Evolutionary conservation across 2,888 invertebrate genomes (phyloP).

Genomic region (Mesoligia furuncula): DNA sequence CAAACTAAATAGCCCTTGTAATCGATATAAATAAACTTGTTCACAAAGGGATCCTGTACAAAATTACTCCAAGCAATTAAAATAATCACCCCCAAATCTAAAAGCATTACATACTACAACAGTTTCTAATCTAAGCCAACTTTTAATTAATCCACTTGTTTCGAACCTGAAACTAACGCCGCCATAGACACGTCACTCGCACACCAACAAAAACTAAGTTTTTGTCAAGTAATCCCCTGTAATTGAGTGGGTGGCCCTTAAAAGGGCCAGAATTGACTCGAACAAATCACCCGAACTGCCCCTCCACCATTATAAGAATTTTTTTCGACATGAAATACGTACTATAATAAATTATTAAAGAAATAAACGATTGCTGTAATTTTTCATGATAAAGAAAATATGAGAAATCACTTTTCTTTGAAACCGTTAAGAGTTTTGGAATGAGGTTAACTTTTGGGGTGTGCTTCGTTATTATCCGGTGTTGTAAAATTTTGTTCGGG

Average conservation of each 20-base stretch:
- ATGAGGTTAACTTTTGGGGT: slow-evolving; percentile 39
- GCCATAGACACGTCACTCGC: slow-evolving; percentile 9
- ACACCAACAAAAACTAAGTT: slow-evolving; percentile 49
- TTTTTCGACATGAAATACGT: slow-evolving; percentile 48
- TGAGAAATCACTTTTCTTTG: slow-evolving; percentile 61
- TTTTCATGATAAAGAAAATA: slow-evolving; percentile 52
- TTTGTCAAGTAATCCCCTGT: slow-evolving; percentile 51
- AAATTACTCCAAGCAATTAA: slow-evolving; percentile 25
- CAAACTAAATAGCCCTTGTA: background rate
- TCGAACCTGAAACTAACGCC: slow-evolving; percentile 28
- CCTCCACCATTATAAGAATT: slow-evolving; percentile 29
- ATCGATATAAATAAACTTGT: background rate
- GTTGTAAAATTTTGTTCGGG: slow-evolving; percentile 10
- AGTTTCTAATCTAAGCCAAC: slow-evolving; percentile 8
- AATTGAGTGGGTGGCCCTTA: slow-evolving; percentile 46
- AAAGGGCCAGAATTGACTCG: slow-evolving; percentile 30
- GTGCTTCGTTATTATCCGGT: slow-evolving; percentile 15
- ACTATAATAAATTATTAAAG: slow-evolving; percentile 57
- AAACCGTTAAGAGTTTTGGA: slow-evolving; percentile 44
- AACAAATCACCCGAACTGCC: slow-evolving; percentile 49
- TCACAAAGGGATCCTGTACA: background rate
- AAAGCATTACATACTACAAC: slow-evolving; percentile 22
- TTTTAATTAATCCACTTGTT: slow-evolving; percentile 38
- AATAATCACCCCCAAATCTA: slow-evolving; percentile 16
- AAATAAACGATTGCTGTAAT: slow-evolving; percentile 58